These are phyloP conservation scores for Ciconia boyciana DNA, from an alignment of 2,113 vertebrate genomes.

Conservation along the genomic window DNA sequence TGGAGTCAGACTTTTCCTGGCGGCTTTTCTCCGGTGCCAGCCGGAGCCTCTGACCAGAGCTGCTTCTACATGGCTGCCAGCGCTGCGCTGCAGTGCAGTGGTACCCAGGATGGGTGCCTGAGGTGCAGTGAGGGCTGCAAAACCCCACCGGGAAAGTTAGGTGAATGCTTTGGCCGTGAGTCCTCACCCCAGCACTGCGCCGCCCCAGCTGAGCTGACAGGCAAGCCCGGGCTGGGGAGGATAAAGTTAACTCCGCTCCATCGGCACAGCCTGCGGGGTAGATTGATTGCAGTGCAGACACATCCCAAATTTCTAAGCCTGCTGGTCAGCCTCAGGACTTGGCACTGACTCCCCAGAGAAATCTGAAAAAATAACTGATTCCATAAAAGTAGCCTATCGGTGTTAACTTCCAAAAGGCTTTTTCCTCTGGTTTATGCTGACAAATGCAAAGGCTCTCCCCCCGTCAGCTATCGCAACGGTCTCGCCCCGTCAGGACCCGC, in stretches of 20 bases:
- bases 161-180: neutral
- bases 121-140: neutral
- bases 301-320: slow-evolving; percentile 27
- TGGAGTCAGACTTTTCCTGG: neutral
- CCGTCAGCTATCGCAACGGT: neutral
- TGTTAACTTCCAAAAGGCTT: slow-evolving; percentile 9
- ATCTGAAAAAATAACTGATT: slow-evolving; percentile 34
- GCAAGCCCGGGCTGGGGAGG: neutral
- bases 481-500: slow-evolving; percentile 16
- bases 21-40: neutral
- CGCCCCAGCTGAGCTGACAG: neutral
- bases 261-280: neutral
- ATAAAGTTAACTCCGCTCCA: neutral
- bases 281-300: slow-evolving; percentile 12
- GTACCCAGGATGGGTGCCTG: neutral
- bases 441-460: neutral
- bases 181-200: neutral
- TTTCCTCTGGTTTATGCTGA: neutral
- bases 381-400: neutral
- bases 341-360: neutral
- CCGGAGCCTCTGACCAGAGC: neutral
- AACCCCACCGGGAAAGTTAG: neutral
- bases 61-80: neutral
- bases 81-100: rapidly evolving
- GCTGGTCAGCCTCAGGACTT: neutral